Percentiles rank a stretch among this genome's conserved stretches.
Evolutionary conservation across 2,797 vertebrate genomes (phyloP).

Genomic region (Glossophaga mutica): DNA sequence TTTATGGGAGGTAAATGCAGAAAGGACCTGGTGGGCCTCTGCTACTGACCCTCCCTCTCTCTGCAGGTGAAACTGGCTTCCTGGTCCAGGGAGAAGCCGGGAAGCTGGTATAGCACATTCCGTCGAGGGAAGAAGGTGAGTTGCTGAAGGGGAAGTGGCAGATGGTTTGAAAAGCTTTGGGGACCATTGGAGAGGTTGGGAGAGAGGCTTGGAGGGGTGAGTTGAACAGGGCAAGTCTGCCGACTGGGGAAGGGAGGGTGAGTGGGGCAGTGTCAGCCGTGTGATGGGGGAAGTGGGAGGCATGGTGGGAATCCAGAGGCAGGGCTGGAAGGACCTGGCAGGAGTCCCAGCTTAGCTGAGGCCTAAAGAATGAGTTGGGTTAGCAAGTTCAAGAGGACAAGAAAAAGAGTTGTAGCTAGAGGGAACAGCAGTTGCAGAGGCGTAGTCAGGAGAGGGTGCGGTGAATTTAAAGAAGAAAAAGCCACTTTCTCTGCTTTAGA

Average conservation of each 20-base stretch:
- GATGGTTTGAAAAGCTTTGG: neutral
- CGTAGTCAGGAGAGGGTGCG: neutral
- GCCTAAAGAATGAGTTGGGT: neutral
- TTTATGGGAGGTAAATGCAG: neutral
- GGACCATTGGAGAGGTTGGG: neutral
- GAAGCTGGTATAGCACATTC: slow-evolving; percentile 92
- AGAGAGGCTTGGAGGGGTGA: neutral
- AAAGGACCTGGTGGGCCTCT: rapidly evolving
- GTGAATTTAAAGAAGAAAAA: neutral
- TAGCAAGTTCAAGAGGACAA: neutral
- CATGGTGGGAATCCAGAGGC: neutral
- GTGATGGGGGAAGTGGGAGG: neutral
- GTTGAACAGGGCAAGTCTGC: neutral
- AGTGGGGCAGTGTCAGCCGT: neutral
- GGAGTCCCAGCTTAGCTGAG: neutral
- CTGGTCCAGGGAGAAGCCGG: slow-evolving; percentile 92
- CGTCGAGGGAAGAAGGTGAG: slow-evolving; percentile 91
- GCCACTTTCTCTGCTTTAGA: neutral
- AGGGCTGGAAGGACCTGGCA: neutral
- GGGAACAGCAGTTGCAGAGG: neutral
- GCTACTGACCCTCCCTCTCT: neutral
- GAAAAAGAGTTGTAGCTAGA: neutral
- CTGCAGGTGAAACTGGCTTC: slow-evolving; percentile 90
- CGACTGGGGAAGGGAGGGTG: no score
- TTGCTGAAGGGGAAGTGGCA: neutral